Evolutionary conservation across 2,888 invertebrate genomes (phyloP).

Genomic region (Drosophila formosana): DNA sequence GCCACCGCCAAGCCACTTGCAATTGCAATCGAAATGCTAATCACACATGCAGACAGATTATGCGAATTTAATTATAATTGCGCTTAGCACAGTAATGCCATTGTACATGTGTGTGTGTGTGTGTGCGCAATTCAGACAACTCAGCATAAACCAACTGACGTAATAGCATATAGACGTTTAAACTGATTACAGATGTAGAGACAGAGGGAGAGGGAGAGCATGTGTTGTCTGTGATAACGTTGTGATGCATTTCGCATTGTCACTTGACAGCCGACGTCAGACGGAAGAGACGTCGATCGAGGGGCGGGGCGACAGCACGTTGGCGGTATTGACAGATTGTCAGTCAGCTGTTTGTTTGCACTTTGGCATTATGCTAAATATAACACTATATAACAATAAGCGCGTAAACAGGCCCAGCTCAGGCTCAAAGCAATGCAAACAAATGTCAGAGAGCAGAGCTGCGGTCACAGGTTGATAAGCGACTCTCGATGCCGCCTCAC

Average conservation of each 20-base stretch:
- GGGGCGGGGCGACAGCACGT: not conserved
- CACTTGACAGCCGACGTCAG: conserved; percentile 39
- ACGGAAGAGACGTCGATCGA: conserved; percentile 11
- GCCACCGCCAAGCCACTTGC: conserved; percentile 9
- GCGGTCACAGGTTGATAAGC: conserved; percentile 53
- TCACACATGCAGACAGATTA: conserved; percentile 37
- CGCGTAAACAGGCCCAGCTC: conserved; percentile 36
- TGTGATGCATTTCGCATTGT: conserved; percentile 52
- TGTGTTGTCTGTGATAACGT: conserved; percentile 35
- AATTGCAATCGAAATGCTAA: conserved; percentile 13
- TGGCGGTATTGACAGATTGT: conserved; percentile 37
- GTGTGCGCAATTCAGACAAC: not conserved
- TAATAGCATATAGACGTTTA: conserved; percentile 29
- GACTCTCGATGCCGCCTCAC: not conserved
- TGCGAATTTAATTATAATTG: conserved; percentile 73
- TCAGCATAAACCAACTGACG: conserved; percentile 51
- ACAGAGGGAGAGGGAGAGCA: conserved; percentile 1
- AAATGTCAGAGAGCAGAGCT: conserved; percentile 41
- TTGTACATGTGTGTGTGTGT: conserved; percentile 14
- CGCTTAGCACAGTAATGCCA: conserved; percentile 53
- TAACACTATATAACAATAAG: conserved; percentile 43
- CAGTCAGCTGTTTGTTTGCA: conserved; percentile 51
- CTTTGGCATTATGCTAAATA: conserved; percentile 68
- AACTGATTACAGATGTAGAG: conserved; percentile 10
- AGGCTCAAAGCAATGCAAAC: conserved; percentile 27